Evolutionary conservation across 2,797 vertebrate species (phyloP).

Genomic region (Onychomys arenicola): DNA sequence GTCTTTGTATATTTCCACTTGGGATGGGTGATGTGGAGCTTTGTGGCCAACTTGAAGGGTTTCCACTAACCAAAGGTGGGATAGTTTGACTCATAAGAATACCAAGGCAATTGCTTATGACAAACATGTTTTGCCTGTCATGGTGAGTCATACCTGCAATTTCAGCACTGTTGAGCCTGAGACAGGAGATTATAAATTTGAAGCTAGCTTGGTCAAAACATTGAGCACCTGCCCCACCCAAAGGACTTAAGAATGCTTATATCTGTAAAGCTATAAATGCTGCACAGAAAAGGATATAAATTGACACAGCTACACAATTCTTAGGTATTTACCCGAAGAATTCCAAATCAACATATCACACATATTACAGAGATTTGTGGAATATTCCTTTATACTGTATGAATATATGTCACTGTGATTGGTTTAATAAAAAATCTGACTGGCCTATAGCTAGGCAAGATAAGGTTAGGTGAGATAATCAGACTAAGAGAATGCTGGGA

Average conservation of each 20-base stretch:
- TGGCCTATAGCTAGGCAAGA: background rate
- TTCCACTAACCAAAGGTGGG: slow-evolving; percentile 34
- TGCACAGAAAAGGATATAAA: slow-evolving; percentile 25
- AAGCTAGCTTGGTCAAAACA: background rate
- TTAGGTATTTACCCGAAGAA: background rate
- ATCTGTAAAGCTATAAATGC: background rate
- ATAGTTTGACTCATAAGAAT: slow-evolving; percentile 12
- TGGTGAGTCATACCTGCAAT: background rate
- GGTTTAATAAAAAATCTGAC: background rate
- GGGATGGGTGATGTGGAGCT: background rate
- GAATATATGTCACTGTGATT: background rate
- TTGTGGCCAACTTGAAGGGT: background rate
- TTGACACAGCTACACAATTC: background rate
- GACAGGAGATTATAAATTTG: background rate
- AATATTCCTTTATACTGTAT: background rate
- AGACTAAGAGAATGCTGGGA: background rate
- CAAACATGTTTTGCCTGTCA: slow-evolving; percentile 20
- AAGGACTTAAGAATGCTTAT: slow-evolving; percentile 18
- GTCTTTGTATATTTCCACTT: background rate
- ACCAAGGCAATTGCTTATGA: slow-evolving; percentile 15
- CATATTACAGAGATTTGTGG: background rate
- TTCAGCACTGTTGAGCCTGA: background rate
- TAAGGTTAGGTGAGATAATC: background rate
- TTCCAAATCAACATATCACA: background rate
- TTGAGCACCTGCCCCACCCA: background rate